phyloP scores from a whole-genome alignment of 2,797 vertebrate genomes.

The Ciconia nigra region DNA sequence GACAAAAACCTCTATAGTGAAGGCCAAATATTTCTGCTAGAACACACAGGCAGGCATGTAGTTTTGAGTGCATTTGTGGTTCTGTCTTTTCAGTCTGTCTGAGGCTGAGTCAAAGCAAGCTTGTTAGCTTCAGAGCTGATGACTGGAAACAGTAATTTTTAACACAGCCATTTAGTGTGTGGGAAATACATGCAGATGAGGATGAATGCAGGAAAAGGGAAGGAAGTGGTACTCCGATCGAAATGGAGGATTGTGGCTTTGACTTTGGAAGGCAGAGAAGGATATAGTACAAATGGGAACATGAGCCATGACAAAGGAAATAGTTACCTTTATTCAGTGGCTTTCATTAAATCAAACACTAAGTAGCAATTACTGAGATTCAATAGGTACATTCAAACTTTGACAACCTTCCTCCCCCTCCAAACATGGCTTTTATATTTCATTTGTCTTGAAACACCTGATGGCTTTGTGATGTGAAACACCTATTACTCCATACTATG shows the following conservation, averaged over 20 bases:
- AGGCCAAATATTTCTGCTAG: not conserved
- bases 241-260: slow-evolving; percentile 33
- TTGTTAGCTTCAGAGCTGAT: slow-evolving; percentile 8
- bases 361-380: slow-evolving; percentile 70
- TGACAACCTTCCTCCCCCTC: slow-evolving; percentile 67
- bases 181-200: not conserved
- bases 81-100: not conserved
- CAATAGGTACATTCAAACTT: slow-evolving; percentile 71
- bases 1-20: not conserved
- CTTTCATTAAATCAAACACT: slow-evolving; percentile 71
- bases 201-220: not conserved
- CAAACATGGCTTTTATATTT: slow-evolving; percentile 50
- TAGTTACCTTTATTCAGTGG: slow-evolving; percentile 51
- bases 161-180: not conserved
- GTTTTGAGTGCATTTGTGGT: not conserved
- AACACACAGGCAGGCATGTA: not conserved
- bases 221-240: not conserved
- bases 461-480: slow-evolving; percentile 52
- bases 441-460: slow-evolving; percentile 59
- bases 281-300: slow-evolving; percentile 58
- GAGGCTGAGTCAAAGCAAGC: not conserved
- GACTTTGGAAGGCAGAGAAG: slow-evolving; percentile 60
- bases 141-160: slow-evolving; percentile 40
- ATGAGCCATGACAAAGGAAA: slow-evolving; percentile 60
- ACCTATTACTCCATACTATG: slow-evolving; percentile 10